Conservation (phyloP, 2,888 invertebrate species). For the Synanthedon tipuliformis region DNA sequence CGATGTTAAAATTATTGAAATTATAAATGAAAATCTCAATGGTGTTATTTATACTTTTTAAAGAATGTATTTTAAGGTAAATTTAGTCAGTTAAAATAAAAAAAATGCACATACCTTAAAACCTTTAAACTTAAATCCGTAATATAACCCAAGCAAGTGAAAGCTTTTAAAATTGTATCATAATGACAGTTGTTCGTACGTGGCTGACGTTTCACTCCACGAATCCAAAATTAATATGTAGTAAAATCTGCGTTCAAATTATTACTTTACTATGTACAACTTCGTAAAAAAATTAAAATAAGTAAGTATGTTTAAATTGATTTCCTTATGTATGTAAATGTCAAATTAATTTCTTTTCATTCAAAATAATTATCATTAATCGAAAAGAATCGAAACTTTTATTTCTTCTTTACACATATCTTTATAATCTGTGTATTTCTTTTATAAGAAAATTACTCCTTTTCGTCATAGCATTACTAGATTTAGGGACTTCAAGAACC, state of each 20-base stretch:
- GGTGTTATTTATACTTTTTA: background rate
- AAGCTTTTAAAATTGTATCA: slow-evolving; percentile 12
- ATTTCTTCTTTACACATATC: no score
- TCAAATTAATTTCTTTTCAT: background rate
- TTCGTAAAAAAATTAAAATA: background rate
- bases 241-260: slow-evolving; percentile 11
- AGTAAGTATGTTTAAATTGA: background rate
- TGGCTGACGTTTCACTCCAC: slow-evolving; percentile 70
- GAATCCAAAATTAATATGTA: slow-evolving; percentile 42
- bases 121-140: slow-evolving; percentile 7
- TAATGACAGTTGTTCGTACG: slow-evolving; percentile 45
- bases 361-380: no score
- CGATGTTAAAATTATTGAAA: background rate
- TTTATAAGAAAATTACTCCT: no score
- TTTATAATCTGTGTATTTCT: no score
- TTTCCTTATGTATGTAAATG: background rate
- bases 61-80: background rate
- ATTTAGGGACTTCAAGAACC: no score
- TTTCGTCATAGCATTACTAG: no score
- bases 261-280: background rate
- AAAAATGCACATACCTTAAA: slow-evolving; percentile 14
- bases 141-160: slow-evolving; percentile 10
- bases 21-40: slow-evolving; percentile 13
- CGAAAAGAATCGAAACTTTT: no score
- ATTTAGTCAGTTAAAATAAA: slow-evolving; percentile 7